A percentile compares a stretch with the other conserved stretches of the same genome.
These are phyloP conservation scores for Micromys minutus DNA, from an alignment of 2,113 vertebrate species.

Conservation along the genomic window DNA sequence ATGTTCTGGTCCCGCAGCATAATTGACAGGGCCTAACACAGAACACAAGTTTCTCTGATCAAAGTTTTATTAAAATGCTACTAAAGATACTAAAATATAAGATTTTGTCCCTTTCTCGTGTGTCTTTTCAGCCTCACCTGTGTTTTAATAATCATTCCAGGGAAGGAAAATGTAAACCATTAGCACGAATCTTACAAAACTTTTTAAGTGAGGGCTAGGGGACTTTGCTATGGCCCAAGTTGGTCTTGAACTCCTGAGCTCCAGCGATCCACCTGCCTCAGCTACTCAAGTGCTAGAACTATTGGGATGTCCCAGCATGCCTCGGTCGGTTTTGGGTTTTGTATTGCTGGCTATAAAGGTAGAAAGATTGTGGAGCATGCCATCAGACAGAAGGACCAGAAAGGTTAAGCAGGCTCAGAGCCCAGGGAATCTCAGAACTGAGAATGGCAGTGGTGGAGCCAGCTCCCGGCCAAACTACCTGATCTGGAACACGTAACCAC, in stretches of 20 bases:
- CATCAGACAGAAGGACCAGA: no score
- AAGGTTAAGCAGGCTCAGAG: no score
- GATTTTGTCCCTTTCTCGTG: neutral
- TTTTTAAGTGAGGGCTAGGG: neutral
- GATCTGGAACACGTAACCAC: no score
- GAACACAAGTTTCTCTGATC: neutral
- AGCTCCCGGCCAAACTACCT: no score
- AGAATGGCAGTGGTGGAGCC: no score
- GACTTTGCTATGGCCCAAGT: neutral
- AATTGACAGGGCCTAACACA: neutral
- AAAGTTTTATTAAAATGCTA: neutral
- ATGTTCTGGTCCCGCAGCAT: neutral
- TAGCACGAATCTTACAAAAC: neutral
- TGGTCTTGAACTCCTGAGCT: neutral
- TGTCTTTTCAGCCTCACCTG: neutral
- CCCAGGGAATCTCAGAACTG: no score
- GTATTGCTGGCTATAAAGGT: neutral
- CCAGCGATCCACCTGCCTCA: neutral
- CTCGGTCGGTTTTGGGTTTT: neutral
- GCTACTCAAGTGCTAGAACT: neutral
- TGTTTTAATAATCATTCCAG: neutral
- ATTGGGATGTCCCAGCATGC: neutral
- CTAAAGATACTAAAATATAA: neutral
- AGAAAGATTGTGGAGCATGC: no score
- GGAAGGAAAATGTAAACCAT: neutral